phyloP scores from a whole-genome alignment of 2,797 vertebrate species.

The Smutsia gigantea region DNA sequence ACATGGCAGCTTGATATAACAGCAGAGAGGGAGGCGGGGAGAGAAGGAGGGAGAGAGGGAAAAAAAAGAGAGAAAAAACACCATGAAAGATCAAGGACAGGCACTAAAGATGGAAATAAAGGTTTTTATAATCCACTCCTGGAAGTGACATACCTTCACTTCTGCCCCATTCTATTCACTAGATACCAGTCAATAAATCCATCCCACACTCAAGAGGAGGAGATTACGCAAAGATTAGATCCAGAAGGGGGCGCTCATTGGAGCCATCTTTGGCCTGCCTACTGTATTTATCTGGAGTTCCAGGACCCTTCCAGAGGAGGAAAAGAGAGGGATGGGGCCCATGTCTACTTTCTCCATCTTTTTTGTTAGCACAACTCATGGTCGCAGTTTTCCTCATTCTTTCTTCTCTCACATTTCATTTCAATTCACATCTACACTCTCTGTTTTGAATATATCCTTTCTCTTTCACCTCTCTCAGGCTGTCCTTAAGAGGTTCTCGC shows the following conservation, averaged over 20 bases:
- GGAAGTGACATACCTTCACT: not conserved
- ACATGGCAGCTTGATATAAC: not conserved
- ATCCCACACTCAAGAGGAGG: not conserved
- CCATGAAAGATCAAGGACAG: not conserved
- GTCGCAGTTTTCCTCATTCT: not conserved
- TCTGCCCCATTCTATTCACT: not conserved
- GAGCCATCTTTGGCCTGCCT: not conserved
- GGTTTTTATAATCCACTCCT: not conserved
- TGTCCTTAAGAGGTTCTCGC: not conserved
- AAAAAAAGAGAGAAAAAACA: not conserved
- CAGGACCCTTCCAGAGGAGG: not conserved
- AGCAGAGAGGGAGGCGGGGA: not conserved
- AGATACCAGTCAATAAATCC: not conserved
- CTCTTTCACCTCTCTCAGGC: not conserved
- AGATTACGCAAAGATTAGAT: not conserved
- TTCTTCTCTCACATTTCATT: not conserved
- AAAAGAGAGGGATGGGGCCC: not conserved
- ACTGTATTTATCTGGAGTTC: not conserved
- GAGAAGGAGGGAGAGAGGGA: rapidly evolving
- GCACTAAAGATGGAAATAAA: not conserved
- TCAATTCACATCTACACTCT: not conserved
- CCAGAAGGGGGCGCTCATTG: not conserved
- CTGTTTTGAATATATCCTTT: not conserved
- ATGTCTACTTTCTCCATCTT: not conserved
- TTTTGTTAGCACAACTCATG: rapidly evolving